Base-by-base conservation (phyloP, 2,113 vertebrate species). In the Hystrix cristata region DNA sequence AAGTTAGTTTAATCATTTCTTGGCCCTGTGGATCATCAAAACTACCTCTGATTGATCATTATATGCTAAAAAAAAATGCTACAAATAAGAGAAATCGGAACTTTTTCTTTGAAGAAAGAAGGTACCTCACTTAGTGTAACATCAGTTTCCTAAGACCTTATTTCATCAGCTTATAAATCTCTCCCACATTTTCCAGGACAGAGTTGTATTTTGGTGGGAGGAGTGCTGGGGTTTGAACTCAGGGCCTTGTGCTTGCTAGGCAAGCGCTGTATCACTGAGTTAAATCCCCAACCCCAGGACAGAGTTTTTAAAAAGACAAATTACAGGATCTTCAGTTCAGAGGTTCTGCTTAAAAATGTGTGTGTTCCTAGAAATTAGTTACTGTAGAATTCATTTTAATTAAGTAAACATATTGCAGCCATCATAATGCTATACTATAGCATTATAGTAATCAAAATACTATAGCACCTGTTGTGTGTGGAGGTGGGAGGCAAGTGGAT, bases 1-100 rank as follows among this genome's bases (percentile, higher is more conserved):
- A 78, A 59, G n/a, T 80, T 78, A 25, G 31, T 53, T 94, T 65
- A 59, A 51, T 74, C 7, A 21, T 94, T 83, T 97, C 67, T 90
- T 95, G 51, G 62, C 62, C 55, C 88, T 34, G 3, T 79, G n/a
- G 62, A 51, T 95, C 69, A 74, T 93, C 74, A 87, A 51, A 38
- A 72, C 60, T 93, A 55, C 21, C 23, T 89, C 60, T 43, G n/a
- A 14, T 72, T 92, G 83, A 67, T 94, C 19, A 78, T 57, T 64
- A 29, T n/a, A 79, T 55, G 10, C 60, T 72, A 27, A 74, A 92
- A 64, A 64, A 78, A 89, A 74, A 64, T 57, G 38, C 59, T 91
- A 89, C 34, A 91, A 38, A 55, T 80, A 81, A 91, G 53, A 87
- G 51, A 48, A 67, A 51, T 34, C 51, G 5, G 18, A 31, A 27